Conservation (phyloP, 2,888 invertebrate genomes). For the Chalcosyrphus nemorum region DNA sequence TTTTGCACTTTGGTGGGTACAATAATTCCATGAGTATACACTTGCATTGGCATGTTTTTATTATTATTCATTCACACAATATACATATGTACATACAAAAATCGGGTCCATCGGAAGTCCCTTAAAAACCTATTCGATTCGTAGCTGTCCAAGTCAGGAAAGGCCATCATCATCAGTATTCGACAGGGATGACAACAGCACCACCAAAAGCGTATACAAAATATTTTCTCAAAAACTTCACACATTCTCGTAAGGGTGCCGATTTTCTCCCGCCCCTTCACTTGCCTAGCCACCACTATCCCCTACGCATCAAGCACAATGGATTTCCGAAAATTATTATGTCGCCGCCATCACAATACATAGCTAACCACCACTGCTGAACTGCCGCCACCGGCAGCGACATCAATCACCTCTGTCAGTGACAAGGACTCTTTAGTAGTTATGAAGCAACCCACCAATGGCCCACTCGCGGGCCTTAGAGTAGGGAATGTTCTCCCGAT, state of each 20-base stretch:
- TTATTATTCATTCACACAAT: neutral
- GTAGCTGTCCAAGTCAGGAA: conserved; percentile 46
- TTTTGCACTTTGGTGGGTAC: too few species aligned
- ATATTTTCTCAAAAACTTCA: conserved; percentile 27
- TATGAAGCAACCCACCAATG: conserved; percentile 36
- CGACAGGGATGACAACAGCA: conserved; percentile 22
- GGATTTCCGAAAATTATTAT: conserved; percentile 70
- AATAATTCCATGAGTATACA: too few species aligned
- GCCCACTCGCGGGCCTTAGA: conserved; percentile 31
- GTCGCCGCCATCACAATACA: conserved; percentile 39
- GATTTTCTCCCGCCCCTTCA: neutral
- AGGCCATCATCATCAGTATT: conserved; percentile 24
- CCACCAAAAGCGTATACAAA: conserved; percentile 20
- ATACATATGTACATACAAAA: neutral
- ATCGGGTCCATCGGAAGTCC: neutral
- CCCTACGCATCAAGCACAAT: conserved; percentile 61
- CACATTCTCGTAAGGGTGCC: neutral
- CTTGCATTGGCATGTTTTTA: neutral
- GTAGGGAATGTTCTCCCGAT: conserved; percentile 36
- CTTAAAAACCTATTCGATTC: conserved; percentile 20
- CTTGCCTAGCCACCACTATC: neutral
- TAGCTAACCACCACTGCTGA: conserved; percentile 16
- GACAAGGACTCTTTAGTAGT: conserved; percentile 70
- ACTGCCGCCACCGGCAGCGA: conserved; percentile 52
- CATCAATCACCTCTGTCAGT: conserved; percentile 69